Percentiles rank a stretch among this genome's conserved stretches.
phyloP scores from a whole-genome alignment of 1,140 invertebrate genomes.

The Brachionus asplanchnoidis region DNA sequence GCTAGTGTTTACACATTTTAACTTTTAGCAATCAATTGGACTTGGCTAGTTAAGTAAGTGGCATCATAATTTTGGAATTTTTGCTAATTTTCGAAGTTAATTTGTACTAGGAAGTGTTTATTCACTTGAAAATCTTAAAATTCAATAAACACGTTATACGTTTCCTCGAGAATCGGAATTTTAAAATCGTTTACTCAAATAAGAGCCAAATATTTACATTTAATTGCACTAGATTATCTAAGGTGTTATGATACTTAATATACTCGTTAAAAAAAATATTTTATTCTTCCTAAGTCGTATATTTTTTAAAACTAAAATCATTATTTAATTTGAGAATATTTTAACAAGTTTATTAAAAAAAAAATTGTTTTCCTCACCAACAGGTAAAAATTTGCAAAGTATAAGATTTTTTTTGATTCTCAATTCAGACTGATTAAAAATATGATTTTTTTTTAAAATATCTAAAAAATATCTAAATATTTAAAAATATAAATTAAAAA shows the following conservation, averaged over 20 bases:
- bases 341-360: neutral
- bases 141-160: conserved; percentile 37
- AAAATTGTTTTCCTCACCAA: no score
- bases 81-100: conserved; percentile 24
- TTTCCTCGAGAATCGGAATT: conserved; percentile 14
- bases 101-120: conserved; percentile 22
- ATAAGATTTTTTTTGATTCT: no score
- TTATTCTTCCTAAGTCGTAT: neutral
- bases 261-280: neutral
- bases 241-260: neutral
- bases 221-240: conserved; percentile 25
- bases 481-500: no score
- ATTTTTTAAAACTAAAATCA: no score
- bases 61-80: conserved; percentile 25
- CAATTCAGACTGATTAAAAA: no score
- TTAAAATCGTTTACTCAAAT: conserved; percentile 36
- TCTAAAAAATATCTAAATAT: no score
- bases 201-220: conserved; percentile 31
- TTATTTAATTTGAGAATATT: neutral
- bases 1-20: neutral
- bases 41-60: neutral
- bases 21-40: neutral
- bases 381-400: no score
- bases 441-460: no score
- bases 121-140: conserved; percentile 32